Base-by-base conservation (phyloP, 2,113 vertebrate species). In the Mus pahari region DNA sequence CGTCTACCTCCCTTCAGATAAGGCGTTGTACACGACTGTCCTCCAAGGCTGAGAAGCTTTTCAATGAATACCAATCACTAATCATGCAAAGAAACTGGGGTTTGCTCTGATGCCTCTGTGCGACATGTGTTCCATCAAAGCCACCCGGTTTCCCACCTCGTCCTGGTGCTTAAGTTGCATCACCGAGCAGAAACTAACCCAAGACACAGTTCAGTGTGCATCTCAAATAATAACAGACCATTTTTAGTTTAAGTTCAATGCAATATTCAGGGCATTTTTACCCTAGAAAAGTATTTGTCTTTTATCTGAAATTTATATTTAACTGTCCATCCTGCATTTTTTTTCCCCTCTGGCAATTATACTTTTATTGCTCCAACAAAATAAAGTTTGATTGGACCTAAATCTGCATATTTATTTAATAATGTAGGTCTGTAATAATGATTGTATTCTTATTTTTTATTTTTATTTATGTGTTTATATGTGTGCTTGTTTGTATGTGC, bases 241-340 rank as follows among this genome's bases (percentile, higher is more conserved):
- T 24, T n/a, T 79, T 81, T 55, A 45, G 17, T 70, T 4, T 84
- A 77, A 39, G 26, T 96, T 24, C 48, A 48, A 7, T 53, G 13
- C 3, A 91, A 19, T 75, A 68, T 84, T 70, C 31, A 39, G 82
- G 39, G 60, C 4, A 6, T 64, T 64, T 14, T 81, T 53, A 36
- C 26, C 39, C 26, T 20, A 73, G 50, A 36, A 66, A 88, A 73
- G 10, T 53, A 62, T 71, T 78, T 14, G 33, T 64, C 16, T 14
- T 87, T 55, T 87, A 74, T 87, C n/a, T 94, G 48, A 87, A 93
- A 68, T 81, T 91, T 12, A 82, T 19, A 68, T 62, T 79, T 86
- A 90, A 48, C 42, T 86, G n/a, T 39, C n/a, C 20, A 48, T 48
- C 55, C 5, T 81, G 58, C 64, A 78, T 45, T 81, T 58, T 91